phyloP scores from a whole-genome alignment of 2,888 invertebrate genomes.

The Ornithoptera priamus region DNA sequence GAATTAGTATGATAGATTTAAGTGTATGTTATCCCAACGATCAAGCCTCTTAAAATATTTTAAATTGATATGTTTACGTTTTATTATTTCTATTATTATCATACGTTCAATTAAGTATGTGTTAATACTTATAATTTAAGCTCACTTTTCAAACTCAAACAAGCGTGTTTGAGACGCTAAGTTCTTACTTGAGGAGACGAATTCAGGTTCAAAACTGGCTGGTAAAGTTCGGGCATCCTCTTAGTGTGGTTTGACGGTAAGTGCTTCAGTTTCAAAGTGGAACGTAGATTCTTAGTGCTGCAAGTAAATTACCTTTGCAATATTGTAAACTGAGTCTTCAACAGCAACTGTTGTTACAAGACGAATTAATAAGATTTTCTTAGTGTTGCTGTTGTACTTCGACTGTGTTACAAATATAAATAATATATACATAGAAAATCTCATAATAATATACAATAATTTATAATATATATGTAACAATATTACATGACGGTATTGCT shows the following conservation, averaged over 20 bases:
- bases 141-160: slow-evolving; percentile 1
- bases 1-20: too few species aligned
- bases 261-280: slow-evolving; percentile 40
- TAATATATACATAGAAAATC: too few species aligned
- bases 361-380: not conserved
- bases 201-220: slow-evolving; percentile 10
- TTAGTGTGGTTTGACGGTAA: slow-evolving; percentile 35
- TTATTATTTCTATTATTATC: not conserved
- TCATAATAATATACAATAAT: too few species aligned
- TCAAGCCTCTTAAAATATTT: too few species aligned
- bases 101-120: not conserved
- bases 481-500: too few species aligned
- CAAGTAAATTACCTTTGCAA: slow-evolving; percentile 6
- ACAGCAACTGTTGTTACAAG: not conserved
- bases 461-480: too few species aligned
- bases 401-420: not conserved
- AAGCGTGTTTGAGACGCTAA: slow-evolving; percentile 9
- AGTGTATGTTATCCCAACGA: too few species aligned
- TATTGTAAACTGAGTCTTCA: slow-evolving; percentile 8
- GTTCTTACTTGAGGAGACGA: slow-evolving; percentile 17
- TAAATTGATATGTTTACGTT: not conserved
- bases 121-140: slow-evolving; percentile 12
- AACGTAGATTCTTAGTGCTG: slow-evolving; percentile 28
- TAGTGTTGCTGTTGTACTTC: not conserved
- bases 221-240: slow-evolving; percentile 28